Base-by-base conservation (phyloP, 2,797 vertebrate species). In the Aratinga solstitialis region DNA sequence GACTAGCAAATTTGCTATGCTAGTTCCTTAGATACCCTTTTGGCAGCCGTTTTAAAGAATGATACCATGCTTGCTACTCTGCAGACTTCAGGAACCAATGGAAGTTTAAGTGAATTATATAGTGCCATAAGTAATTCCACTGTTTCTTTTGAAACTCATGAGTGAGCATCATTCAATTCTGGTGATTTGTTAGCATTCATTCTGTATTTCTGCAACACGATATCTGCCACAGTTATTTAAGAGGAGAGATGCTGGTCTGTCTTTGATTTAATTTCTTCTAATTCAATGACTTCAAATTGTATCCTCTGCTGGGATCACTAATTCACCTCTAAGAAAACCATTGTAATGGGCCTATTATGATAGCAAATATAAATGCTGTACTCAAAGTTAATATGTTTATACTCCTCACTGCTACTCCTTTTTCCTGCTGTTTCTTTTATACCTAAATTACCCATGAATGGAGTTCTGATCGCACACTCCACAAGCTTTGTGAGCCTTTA, bases 251-350 rank as follows among this genome's bases (percentile, higher is more conserved):
- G 22, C 9, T 68, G 51, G 13, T 77, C 63, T 88, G 40, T 15
- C 62, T 75, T 79, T 84, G 38, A 92, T 94, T 75, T 88, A 0
- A 65, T 91, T 93, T 86, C 62, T 81, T 75, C 73, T 92, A 80
- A 91, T 89, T 92, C 54, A 87, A 88, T 93, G 72, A 84, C 61
- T 69, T 42, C 45, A 83, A 92, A 88, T 66, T 59, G 36, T 66
- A 43, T 77, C 76, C 73, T 85, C 89, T 45, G 10, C 20, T 36
- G 85, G 61, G 69, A 88, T 71, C 1, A 0, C 23, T 78, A 93
- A 90, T 84, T 94, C 65, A 87, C 30, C 87, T 77, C 9, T 16
- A 77, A 58, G 65, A 92, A 93, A 82, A 90, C 65, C 9, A 54
- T 54, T 92, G 29, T 65, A 84, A 75, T 53, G n/a, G 74, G 43